Percentiles rank a stretch among this genome's conserved stretches.
Evolutionary conservation across 2,888 invertebrate genomes (phyloP).

Genomic region (Myopa testacea): DNA sequence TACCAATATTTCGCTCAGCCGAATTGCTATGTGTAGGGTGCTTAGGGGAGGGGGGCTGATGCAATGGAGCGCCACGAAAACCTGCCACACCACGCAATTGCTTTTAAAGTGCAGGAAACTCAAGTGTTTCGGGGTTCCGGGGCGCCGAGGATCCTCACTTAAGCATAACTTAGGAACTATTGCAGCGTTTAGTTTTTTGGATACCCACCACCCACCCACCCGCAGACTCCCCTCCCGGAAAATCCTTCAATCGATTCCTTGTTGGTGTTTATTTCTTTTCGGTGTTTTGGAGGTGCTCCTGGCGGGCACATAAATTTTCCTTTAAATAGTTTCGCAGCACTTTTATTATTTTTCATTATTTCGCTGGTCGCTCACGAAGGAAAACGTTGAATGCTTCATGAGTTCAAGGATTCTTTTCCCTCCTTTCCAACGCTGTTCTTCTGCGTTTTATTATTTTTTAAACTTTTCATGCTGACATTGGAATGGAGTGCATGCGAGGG

Average conservation of each 20-base stretch:
- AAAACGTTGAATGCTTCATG: constrained; percentile 36
- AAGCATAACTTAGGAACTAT: too few relatives aligned
- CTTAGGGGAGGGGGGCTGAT: background rate
- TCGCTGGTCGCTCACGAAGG: background rate
- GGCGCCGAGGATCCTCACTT: background rate
- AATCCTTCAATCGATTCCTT: too few relatives aligned
- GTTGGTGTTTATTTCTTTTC: too few relatives aligned
- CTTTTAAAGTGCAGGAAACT: constrained; percentile 40
- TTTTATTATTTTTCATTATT: constrained; percentile 34
- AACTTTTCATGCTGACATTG: too few relatives aligned
- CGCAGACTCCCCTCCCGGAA: too few relatives aligned
- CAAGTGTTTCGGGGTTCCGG: constrained; percentile 5
- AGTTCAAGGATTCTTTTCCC: constrained; percentile 30
- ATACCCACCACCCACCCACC: too few relatives aligned
- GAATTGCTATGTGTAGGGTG: background rate
- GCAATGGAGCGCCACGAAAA: constrained; percentile 12
- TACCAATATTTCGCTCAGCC: constrained; percentile 42
- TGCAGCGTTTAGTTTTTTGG: too few relatives aligned
- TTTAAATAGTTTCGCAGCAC: constrained; percentile 38
- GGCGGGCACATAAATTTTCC: constrained; percentile 36
- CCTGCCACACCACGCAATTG: constrained; percentile 37
- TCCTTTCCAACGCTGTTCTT: background rate
- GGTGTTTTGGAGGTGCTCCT: background rate
- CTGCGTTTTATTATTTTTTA: too few relatives aligned
- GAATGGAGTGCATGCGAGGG: too few relatives aligned